These are phyloP conservation scores for Micropoecilia bifurca DNA, from an alignment of 2,797 vertebrate species.

Conservation along the genomic window DNA sequence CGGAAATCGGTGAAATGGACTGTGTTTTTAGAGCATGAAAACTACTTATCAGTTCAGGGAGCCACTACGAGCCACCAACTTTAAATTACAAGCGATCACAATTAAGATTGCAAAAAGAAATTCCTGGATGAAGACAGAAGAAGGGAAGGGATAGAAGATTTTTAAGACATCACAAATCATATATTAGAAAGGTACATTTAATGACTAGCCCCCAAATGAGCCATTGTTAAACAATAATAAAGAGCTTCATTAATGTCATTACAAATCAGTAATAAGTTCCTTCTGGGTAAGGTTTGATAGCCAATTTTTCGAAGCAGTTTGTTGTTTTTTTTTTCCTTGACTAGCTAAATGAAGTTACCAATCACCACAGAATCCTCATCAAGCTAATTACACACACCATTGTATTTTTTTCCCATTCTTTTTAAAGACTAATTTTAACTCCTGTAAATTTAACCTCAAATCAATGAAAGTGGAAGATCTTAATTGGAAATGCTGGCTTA, in stretches of 20 bases:
- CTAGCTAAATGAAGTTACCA: background rate
- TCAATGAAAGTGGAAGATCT: slow-evolving; percentile 28
- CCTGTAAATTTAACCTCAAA: slow-evolving; percentile 9
- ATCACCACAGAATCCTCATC: slow-evolving; percentile 12
- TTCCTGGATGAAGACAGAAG: background rate
- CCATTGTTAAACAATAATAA: slow-evolving; percentile 10
- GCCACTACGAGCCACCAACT: background rate
- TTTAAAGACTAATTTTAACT: background rate
- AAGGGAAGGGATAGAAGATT: background rate
- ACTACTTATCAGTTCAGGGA: background rate
- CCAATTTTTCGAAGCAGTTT: background rate
- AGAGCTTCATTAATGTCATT: slow-evolving; percentile 15
- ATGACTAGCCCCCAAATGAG: background rate
- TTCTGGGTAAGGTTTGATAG: slow-evolving; percentile 12
- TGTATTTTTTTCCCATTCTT: background rate
- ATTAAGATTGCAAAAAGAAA: background rate
- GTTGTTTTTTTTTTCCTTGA: background rate
- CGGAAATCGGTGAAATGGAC: background rate
- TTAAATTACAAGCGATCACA: slow-evolving; percentile 11
- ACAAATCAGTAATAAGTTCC: slow-evolving; percentile 25
- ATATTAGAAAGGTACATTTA: background rate
- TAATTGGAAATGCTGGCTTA: slow-evolving; percentile 17
- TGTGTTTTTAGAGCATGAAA: background rate
- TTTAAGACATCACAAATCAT: slow-evolving; percentile 20
- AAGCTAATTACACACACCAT: slow-evolving; percentile 21